Base-by-base conservation (phyloP, 2,797 vertebrate species). In the Alfaro cultratus region DNA sequence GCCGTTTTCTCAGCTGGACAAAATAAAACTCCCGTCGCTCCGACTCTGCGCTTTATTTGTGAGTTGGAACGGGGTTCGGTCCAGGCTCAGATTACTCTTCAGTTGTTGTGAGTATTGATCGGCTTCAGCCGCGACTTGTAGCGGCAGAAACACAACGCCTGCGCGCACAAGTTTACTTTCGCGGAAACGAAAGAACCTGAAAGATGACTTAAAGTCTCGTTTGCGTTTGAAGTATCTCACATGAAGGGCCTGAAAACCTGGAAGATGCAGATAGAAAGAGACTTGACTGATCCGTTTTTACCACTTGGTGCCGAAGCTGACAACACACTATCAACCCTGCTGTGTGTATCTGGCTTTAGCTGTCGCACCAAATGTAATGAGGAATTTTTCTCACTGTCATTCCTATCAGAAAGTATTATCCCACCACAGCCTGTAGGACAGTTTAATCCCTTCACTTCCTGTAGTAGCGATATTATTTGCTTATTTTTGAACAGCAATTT, bases 241-340 rank as follows among this genome's bases (percentile, higher is more conserved):
- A 81, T 7, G 16, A 46, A 80, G 31, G 18, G 41, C 57, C 11
- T 7, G 16, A 51, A 62, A 81, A 41, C 43, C 41, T 53, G 43
- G 49, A n/a, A 76, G 26, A 43, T 72, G 45, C 74, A 31, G 53
- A 75, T 75, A 75, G 70, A 75, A 70, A 75, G 26, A 67, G 10
- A 29, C 79, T 70, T 73, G 80, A 76, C 55, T 39, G 55, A 77
- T 76, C 70, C 31, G 9, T 81, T 81, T 36, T 62, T 34, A 64
- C 68, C 55, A 31, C 36, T 43, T 64, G 60, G 68, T 21, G 62
- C 68, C 26, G 11, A 64, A 68, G 79, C 75, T 62, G 79, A 53
- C 62, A 80, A 64, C 62, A 70, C 49, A 55, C 62, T 46, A 41
- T 43, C 36, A 13, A 39, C 43, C 72, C 73, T 21, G 49, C 73